Evolutionary conservation across 2,888 invertebrate species (phyloP), one percentile per base, ranked within the genome.

Genomic region (Cataglyphis altisquamis): DNA sequence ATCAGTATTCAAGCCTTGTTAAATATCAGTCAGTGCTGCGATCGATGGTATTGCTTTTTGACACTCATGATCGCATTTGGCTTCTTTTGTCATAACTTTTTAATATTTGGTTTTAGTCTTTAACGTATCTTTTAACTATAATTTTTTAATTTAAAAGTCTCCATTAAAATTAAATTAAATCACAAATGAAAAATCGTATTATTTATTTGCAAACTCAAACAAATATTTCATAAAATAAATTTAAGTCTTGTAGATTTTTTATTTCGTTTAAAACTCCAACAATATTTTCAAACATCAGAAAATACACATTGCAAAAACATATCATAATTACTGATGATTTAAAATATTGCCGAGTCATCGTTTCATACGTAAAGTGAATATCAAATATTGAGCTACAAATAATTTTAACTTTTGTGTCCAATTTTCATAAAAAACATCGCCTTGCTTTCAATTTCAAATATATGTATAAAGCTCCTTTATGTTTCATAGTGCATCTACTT

Each of bases 1-100:
- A 77, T 77, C 66, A 66, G 12, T 57, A 67, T 68, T 78, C 32
- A 45, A 78, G 32, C 12, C 32, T 45, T 60, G 68, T 78, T 68
- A 78, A 68, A 78, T 57, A 68, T 67, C 55, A 57, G 8, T 66
- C 29, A 41, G 21, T 25, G 29, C 9, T 48, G 6, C 29, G 32
- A 67, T 60, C 57, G 32, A 67, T 12, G 41, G 21, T 29, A n/a
- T 45, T 36, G 25, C 45, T 67, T 57, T 45, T 21, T 57, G 15
- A 67, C 60, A 41, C 18, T 10, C 41, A 32, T 68, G 32, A 78
- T 77, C 29, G 39, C 5, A 32, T 41, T 55, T 41, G 25, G 15
- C 63, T 63, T 63, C 18, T 21, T 39, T 48, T 18, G 4, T 55
- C 12, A 21, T 39, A 66, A 15, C 9, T 55, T 66, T 57, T 3